Evolutionary conservation across 2,113 vertebrate genomes (phyloP), one percentile per base, ranked within the genome.

Genomic region (Craseonycteris thonglongyai): DNA sequence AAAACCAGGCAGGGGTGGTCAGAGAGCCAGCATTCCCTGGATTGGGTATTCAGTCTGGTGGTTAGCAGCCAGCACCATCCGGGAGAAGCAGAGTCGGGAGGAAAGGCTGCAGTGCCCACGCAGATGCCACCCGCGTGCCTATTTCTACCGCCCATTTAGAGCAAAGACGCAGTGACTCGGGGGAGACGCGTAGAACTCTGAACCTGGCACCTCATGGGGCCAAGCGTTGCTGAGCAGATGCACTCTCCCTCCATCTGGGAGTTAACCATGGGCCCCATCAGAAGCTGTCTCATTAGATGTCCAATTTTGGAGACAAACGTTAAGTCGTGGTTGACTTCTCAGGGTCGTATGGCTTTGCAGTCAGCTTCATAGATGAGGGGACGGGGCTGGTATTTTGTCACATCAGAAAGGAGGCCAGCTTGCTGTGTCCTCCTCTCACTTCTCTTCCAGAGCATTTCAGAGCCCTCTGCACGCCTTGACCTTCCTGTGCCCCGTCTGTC

Each of bases 41-140:
- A 92, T 97, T 75, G 92, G 42, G 79, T 95, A 94, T 93, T 93
- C 72, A 71, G 88, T 94, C 95, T 95, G 90, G 90, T 51, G 95
- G 90, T 95, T 95, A 69, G 72, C 42, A 83, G 78, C 78, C 63
- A 86, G 94, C 65, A 54, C 71, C 76, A 92, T 96, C 80, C 83
- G 71, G 65, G 49, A 90, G 40, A 86, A 56, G 92, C 47, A 65
- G 87, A 58, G 38, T 81, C 38, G 79, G 87, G 63, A 83, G 66
- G 40, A 65, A 42, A 51, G n/a, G 65, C 38, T 2, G 0, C 7
- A 4, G n/a, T 66, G 87, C 72, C 75, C 26, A 40, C 1, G 51
- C 56, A 72, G 80, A 49, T 21, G 49, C 87, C 71, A 85, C 95
- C 95, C 90, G 85, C 33, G 38, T 82, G 91, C 90, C 90, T 69